Percentiles rank a stretch among this genome's conserved stretches.
Conservation (phyloP, 1,140 invertebrate species). For the Drosophila pallidifrons region DNA sequence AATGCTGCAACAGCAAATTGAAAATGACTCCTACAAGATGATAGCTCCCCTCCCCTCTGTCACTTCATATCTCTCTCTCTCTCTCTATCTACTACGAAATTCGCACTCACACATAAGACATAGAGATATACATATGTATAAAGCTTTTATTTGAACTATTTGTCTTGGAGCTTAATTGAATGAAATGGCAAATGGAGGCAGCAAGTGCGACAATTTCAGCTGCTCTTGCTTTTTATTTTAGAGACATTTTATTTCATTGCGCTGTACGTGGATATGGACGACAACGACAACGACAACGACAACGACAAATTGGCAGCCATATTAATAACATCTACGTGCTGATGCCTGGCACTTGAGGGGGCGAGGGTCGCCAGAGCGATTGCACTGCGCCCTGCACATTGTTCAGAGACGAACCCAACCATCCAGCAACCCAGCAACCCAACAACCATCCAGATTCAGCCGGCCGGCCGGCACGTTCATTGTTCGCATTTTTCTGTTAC, state of each 20-base stretch:
- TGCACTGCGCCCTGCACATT: slow-evolving; percentile 52
- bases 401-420: slow-evolving; percentile 29
- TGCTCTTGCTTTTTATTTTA: slow-evolving; percentile 75
- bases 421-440: not conserved
- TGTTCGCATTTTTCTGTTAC: slow-evolving; percentile 78
- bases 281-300: slow-evolving; percentile 39
- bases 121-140: slow-evolving; percentile 18
- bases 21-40: slow-evolving; percentile 71
- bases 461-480: slow-evolving; percentile 57
- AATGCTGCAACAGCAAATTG: slow-evolving; percentile 76
- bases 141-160: slow-evolving; percentile 73
- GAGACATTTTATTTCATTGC: slow-evolving; percentile 68
- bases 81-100: slow-evolving; percentile 4
- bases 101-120: not conserved
- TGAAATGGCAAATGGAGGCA: slow-evolving; percentile 75
- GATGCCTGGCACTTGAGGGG: slow-evolving; percentile 14
- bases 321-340: slow-evolving; percentile 75
- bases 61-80: not conserved
- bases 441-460: not conserved
- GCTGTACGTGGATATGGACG: slow-evolving; percentile 26
- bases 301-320: slow-evolving; percentile 80
- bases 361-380: not conserved
- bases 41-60: not conserved
- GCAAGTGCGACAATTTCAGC: slow-evolving; percentile 77
- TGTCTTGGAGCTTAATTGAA: slow-evolving; percentile 81